Evolutionary conservation across 2,888 invertebrate genomes (phyloP), one percentile per base, ranked within the genome.

Genomic region (Conus canariensis): DNA sequence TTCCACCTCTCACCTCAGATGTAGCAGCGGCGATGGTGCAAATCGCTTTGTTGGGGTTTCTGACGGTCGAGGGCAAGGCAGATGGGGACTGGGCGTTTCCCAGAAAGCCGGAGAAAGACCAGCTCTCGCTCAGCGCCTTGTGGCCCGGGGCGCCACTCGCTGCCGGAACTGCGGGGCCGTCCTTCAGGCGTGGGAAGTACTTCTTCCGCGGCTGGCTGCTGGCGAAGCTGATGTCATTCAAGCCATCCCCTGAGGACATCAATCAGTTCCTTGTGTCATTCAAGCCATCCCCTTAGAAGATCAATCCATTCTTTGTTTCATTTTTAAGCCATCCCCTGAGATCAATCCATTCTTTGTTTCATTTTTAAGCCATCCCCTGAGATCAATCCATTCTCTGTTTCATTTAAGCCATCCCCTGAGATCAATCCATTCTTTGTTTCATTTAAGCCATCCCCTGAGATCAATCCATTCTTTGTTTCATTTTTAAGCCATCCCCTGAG

Each of bases 21-120:
- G 97, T 97, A 92, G 97, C 97, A 12, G 97, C 97, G 95, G 97
- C 97, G 91, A 97, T 97, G 60, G 97, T 97, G 93, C 97, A 97
- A 6, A 97, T 97, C 89, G 97, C 97, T 95, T 97, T 97, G 96
- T 97, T 97, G 4, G 97, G 97, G 95, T 97, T 97, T 86, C 97
- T 97, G 12, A 96, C 94, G 82, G 94, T 94, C 0, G 94, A 93
- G 1, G 95, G 95, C 88, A 94, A 94, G 0, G 80, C 86, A 12
- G 91, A 77, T 2, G 93, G 93, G 4, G 91, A 88, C 56, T 67
- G 85, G 0, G 93, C 93, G 22, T 94, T 94, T 8, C 95, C 93
- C 96, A 95, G 10, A 96, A 97, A 93, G 96, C 96, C 95, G 97
- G 97, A 96, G 97, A 97, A 92, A 96, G 95, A 94, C 95, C 95